phyloP scores from a whole-genome alignment of 2,113 vertebrate species.

The Erinaceus europaeus region DNA sequence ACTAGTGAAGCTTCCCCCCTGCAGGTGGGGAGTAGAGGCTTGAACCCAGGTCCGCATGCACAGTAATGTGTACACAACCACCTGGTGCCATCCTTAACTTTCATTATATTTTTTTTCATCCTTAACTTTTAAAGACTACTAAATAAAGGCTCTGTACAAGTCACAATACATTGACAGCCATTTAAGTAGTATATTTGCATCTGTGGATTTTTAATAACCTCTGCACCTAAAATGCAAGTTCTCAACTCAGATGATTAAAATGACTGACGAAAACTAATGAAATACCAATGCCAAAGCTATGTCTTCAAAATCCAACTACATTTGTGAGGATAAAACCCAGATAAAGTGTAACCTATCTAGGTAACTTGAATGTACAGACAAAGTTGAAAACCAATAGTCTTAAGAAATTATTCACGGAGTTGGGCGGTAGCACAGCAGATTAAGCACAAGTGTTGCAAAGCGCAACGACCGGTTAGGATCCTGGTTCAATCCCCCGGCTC shows the following conservation, averaged over 20 bases:
- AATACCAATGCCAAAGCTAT: background rate
- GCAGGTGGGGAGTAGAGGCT: too few relatives aligned
- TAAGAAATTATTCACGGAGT: too few relatives aligned
- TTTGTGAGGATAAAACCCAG: background rate
- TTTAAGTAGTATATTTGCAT: background rate
- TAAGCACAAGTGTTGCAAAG: too few relatives aligned
- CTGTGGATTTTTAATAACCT: background rate
- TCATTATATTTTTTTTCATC: too few relatives aligned
- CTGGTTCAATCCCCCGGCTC: too few relatives aligned
- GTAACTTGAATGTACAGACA: background rate
- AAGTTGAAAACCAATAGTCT: background rate
- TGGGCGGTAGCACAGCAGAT: too few relatives aligned
- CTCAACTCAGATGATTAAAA: slow-evolving; percentile 24
- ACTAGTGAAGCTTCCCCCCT: too few relatives aligned
- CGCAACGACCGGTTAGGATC: too few relatives aligned
- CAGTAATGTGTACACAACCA: too few relatives aligned
- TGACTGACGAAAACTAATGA: background rate
- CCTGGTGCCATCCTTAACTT: too few relatives aligned
- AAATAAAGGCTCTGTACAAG: background rate
- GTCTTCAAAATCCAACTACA: background rate
- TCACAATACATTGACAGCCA: background rate
- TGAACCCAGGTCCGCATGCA: too few relatives aligned
- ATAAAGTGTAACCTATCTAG: background rate
- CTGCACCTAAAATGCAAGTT: background rate
- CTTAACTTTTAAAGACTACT: slow-evolving; percentile 9